These are phyloP conservation scores for Choristoneura fumiferana DNA, from an alignment of 1,140 invertebrate genomes.

Conservation along the genomic window DNA sequence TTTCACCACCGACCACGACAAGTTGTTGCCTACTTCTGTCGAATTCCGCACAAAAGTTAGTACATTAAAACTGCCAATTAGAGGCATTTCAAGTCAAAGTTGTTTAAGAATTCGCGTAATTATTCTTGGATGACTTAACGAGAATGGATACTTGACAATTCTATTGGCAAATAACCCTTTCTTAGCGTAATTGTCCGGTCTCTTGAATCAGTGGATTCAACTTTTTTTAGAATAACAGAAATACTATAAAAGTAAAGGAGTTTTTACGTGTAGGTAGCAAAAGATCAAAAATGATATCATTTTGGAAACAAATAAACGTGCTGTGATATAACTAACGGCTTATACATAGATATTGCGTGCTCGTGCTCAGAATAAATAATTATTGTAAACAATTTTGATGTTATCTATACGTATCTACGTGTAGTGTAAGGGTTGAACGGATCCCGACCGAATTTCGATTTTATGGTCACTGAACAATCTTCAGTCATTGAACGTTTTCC, in stretches of 20 bases:
- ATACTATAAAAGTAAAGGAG: too few species aligned
- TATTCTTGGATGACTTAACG: conserved; percentile 64
- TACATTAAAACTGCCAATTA: conserved; percentile 77
- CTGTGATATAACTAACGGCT: conserved; percentile 1
- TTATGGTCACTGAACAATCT: conserved; percentile 23
- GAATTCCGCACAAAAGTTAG: conserved; percentile 73
- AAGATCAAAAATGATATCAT: too few species aligned
- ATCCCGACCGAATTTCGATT: conserved; percentile 22
- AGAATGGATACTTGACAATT: conserved; percentile 51
- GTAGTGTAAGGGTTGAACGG: conserved; percentile 15
- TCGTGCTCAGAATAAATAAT: conserved; percentile 15
- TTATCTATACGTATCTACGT: conserved; percentile 14
- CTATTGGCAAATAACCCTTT: conserved; percentile 25
- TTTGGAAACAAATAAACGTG: neutral
- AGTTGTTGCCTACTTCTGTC: conserved; percentile 70
- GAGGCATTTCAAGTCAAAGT: conserved; percentile 72
- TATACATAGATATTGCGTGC: conserved; percentile 1
- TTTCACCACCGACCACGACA: conserved; percentile 67
- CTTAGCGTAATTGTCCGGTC: neutral
- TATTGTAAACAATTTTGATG: conserved; percentile 20
- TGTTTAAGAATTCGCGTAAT: conserved; percentile 74
- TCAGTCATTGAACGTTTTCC: conserved; percentile 18
- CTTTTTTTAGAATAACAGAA: too few species aligned
- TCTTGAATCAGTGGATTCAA: too few species aligned
- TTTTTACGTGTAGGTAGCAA: too few species aligned